Evolutionary conservation across 2,888 invertebrate species (phyloP), one percentile per base, ranked within the genome.

Genomic region (Globia sparganii): DNA sequence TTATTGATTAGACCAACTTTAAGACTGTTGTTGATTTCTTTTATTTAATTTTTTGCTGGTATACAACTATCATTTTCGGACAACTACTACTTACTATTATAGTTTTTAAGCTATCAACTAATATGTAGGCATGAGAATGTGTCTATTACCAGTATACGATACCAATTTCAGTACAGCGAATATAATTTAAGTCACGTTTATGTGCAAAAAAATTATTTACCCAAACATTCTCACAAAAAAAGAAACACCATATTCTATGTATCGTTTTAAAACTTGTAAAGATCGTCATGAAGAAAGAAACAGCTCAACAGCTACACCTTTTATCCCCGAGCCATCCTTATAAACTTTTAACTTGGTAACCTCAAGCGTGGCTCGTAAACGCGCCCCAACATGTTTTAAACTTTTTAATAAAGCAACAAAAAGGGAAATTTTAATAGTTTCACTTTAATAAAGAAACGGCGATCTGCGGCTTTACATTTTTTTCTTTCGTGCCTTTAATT

Each of bases 381-480:
- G 78, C 71, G 73, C 75, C 67, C 78, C 84, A 80, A 88, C 86
- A 87, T 88, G 86, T 86, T 86, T 85, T 73, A 82, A 90, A 90
- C 86, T 89, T 91, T 91, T 91, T 92, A 92, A 92, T 92, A 91
- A 92, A 90, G 87, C 88, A 87, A 84, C 90, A 86, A 90, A 83
- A 84, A 83, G 90, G 90, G 67, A 78, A 91, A 91, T 92, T 94
- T 94, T 94, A 92, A 93, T 92, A 93, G 92, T 90, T 92, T 91
- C 91, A 91, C 91, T 94, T 94, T 94, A 94, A 94, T 94, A 93
- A 94, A 93, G 93, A 89, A 90, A 89, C 90, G 89, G 78, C 80
- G 80, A 84, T 83, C 85, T 84, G 87, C 83, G 88, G 87, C 89
- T 89, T 90, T 90, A 90, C 89, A 76, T 87, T 87, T 91, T 93